Base-by-base conservation (phyloP, 2,113 vertebrate genomes). In the Ctenomys sociabilis region DNA sequence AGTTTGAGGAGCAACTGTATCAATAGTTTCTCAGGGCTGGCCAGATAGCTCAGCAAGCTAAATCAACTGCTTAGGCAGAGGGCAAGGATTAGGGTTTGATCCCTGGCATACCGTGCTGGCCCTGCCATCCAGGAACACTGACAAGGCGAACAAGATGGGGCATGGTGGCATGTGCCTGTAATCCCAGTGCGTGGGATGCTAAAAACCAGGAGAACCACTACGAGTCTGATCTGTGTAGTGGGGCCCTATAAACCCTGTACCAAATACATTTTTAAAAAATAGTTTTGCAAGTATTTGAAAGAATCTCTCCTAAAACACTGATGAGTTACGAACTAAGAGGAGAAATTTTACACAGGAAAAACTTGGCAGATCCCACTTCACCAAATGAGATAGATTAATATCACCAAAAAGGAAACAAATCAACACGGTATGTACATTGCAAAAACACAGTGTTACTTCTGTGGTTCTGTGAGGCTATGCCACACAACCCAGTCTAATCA, bases 1-100 rank as follows among this genome's bases (percentile, higher is more conserved):
- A 77, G 3, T 93, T 94, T 37, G 21, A 96, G n/a, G 24, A 82
- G 35, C 94, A 94, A 26, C 30, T 68, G 64, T 61, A 35, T 35
- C 30, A 85, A 59, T 61, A 28, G 14, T 57, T 57, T 57, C 19
- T 57, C 54, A 57, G 54, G 54, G 54, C 54, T 54, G 54, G 54
- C 14, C 10, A 54, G 54, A 54, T 54, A 54, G 54, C 54, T 54
- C 54, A 16, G 54, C 54, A 54, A 13, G 14, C 54, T 54, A 54
- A 16, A 54, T 12, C 54, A 16, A 12, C 54, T 54, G 54, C 54
- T 57, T 57, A 5, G 54, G 54, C 54, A 57, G 54, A 57, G 54
- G 4, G 4, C 54, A 57, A 5, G 54, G 54, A 17, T 16, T 4
- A 17, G 16, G 54, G 54, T 57, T 57, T 5, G 54, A 57, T 16